phyloP scores from a whole-genome alignment of 2,113 vertebrate species.

The Charadrius vociferus region DNA sequence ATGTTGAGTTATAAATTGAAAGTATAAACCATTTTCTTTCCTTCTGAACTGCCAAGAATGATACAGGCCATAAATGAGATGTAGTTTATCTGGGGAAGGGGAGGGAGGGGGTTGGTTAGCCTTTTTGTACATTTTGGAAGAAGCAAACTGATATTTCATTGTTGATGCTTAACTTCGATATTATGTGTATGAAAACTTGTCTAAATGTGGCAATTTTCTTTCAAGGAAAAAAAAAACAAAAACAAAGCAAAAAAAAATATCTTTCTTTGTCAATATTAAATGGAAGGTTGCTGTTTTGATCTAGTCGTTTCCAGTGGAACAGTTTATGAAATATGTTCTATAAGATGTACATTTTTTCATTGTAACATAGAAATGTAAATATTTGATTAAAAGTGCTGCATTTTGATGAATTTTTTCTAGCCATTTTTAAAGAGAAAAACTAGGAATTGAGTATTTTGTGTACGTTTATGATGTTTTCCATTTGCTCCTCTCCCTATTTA shows the following conservation, averaged over 20 bases:
- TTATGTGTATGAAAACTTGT: constrained; percentile 71
- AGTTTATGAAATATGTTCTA: constrained; percentile 85
- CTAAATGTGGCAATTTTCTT: constrained; percentile 71
- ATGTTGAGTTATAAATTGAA: constrained; percentile 75
- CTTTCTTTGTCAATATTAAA: constrained; percentile 70
- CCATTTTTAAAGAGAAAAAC: constrained; percentile 92
- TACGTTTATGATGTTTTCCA: constrained; percentile 84
- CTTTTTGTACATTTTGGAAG: constrained; percentile 73
- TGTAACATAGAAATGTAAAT: constrained; percentile 98
- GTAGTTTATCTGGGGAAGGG: constrained; percentile 71
- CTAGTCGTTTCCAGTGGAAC: constrained; percentile 79
- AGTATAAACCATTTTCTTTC: constrained; percentile 76
- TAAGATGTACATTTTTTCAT: constrained; percentile 90
- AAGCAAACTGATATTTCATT: constrained; percentile 62
- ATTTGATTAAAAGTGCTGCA: constrained; percentile 88
- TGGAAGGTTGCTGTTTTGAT: constrained; percentile 79
- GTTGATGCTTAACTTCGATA: constrained; percentile 81
- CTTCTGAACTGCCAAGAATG: constrained; percentile 78
- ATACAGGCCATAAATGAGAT: constrained; percentile 75
- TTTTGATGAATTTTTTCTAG: constrained; percentile 96
- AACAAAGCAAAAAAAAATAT: constrained; percentile 40
- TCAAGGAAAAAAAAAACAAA: constrained; percentile 60
- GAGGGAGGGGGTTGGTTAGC: constrained; percentile 45
- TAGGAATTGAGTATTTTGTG: constrained; percentile 96
- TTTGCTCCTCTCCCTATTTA: constrained; percentile 76